Evolutionary conservation across 2,888 invertebrate species (phyloP), one percentile per base, ranked within the genome.

Genomic region (Criorhina ranunculi): DNA sequence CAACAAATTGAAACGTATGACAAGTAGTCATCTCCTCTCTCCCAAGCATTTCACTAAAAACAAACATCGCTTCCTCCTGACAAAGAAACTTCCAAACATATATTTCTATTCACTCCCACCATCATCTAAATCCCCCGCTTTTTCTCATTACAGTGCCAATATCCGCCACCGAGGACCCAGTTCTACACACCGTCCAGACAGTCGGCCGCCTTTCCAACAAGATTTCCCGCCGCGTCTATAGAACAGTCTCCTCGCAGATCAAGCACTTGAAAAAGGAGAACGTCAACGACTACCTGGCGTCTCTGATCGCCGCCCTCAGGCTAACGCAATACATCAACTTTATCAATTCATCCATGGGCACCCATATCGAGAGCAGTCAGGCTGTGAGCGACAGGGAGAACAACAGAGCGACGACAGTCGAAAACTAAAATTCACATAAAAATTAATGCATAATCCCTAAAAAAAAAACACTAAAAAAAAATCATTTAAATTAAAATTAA

Each of bases 151-250:
- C 90, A 95, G 95, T 93, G 87, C 93, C 95, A 88, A 93, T 93
- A 88, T 89, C 94, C 60, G 93, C 93, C 66, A 93, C 92, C 87
- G 93, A 93, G 86, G 95, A 95, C 91, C 95, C 95, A 67, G 94
- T 95, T 15, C 90, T 95, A 86, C 95, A 95, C 91, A 94, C 95
- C 0, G 93, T 95, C 87, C 95, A 95, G 92, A 95, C 95, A 0
- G 95, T 95, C 77, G 95, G 95, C 15, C 93, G 94, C 15, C 93
- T 95, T 87, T 95, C 95, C 88, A 94, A 95, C 75, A 95, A 95
- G 91, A 94, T 95, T 11, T 95, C 95, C 59, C 93, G 95, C 64
- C 93, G 95, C 77, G 94, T 95, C 81, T 95, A 95, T 93, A 92
- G 94, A 88, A 94, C 94, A 90, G 93, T 95, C 86, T 93, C 94